phyloP scores from a whole-genome alignment of 2,113 vertebrate species.

The Notothenia coriiceps region DNA sequence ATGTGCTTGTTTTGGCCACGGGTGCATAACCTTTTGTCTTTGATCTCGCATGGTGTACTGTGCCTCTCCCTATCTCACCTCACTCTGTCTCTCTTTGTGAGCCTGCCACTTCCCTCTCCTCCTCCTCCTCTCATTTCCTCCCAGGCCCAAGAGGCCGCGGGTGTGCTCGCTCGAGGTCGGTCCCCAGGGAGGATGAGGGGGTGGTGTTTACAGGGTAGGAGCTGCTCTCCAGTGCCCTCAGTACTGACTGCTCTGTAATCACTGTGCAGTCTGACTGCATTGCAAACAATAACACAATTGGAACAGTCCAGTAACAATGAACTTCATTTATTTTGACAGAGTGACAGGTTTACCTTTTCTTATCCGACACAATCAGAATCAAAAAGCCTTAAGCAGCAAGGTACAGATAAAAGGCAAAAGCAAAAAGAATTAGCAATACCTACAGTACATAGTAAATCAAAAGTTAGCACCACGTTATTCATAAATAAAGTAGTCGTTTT shows the following conservation, averaged over 20 bases:
- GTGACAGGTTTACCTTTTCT: not conserved
- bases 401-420: no score
- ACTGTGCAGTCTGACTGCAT: not conserved
- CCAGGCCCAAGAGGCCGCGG: slow-evolving; percentile 68
- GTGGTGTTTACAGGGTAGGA: slow-evolving; percentile 83
- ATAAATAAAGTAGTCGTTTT: no score
- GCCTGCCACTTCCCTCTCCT: slow-evolving; percentile 65
- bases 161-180: slow-evolving; percentile 66
- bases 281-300: slow-evolving; percentile 21
- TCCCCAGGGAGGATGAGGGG: slow-evolving; percentile 70
- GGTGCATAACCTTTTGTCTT: slow-evolving; percentile 59
- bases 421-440: no score
- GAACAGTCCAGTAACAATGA: not conserved
- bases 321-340: not conserved
- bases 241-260: slow-evolving; percentile 66
- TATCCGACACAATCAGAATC: not conserved
- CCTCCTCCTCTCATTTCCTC: slow-evolving; percentile 80
- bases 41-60: slow-evolving; percentile 66
- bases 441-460: no score
- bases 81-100: slow-evolving; percentile 66
- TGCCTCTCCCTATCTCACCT: slow-evolving; percentile 73
- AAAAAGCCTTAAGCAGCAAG: no score
- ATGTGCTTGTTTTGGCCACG: slow-evolving; percentile 77
- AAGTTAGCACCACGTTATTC: no score
- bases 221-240: slow-evolving; percentile 79